Evolutionary conservation across 2,797 vertebrate species (phyloP).

Genomic region (Sebastolobus alascanus): DNA sequence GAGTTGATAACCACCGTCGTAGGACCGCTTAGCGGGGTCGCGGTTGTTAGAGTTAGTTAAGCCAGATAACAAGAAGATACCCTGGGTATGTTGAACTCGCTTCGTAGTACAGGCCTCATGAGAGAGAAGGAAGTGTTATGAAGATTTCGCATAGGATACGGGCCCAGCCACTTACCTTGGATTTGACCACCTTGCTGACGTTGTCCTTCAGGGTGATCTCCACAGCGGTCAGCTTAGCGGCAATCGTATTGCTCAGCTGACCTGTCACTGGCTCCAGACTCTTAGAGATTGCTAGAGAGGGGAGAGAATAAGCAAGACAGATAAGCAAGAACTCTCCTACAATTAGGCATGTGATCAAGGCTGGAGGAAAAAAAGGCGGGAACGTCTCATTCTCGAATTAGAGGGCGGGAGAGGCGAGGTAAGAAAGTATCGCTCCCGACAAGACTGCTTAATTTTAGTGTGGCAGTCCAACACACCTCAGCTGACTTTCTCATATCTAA

Average conservation of each 20-base stretch:
- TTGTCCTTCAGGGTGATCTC: conserved; percentile 95
- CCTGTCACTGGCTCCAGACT: conserved; percentile 92
- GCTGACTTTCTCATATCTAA: conserved; percentile 38
- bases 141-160: too few relatives aligned
- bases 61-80: too few relatives aligned
- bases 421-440: conserved; percentile 18
- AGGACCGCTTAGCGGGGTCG: too few relatives aligned
- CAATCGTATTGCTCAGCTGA: conserved; percentile 90
- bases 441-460: conserved; percentile 25
- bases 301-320: conserved; percentile 15
- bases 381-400: conserved; percentile 10
- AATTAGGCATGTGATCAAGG: conserved; percentile 27
- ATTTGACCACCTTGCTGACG: conserved; percentile 94
- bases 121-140: neutral
- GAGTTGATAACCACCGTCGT: too few relatives aligned
- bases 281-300: conserved; percentile 91
- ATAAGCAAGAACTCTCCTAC: conserved; percentile 32
- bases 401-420: conserved; percentile 31
- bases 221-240: conserved; percentile 91
- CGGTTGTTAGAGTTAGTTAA: too few relatives aligned
- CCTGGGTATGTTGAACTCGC: too few relatives aligned
- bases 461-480: conserved; percentile 36
- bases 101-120: too few relatives aligned
- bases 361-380: conserved; percentile 1
- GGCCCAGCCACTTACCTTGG: conserved; percentile 87